phyloP scores from a whole-genome alignment of 2,888 invertebrate species.

The Alloplasta piceator region DNA sequence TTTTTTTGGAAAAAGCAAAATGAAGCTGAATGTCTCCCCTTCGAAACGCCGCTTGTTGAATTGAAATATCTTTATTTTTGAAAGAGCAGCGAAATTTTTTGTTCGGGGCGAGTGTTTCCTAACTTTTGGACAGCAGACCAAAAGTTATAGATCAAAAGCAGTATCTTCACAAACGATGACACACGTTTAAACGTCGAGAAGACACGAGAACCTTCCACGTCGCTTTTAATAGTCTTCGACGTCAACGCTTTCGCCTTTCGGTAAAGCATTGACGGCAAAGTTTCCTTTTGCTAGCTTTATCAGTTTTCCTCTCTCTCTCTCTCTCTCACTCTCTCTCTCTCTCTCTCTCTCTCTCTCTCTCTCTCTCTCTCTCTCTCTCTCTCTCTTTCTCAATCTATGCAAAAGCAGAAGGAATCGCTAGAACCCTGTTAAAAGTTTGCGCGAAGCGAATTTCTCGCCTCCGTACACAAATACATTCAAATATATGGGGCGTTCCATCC shows the following conservation, averaged over 20 bases:
- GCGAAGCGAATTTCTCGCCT: constrained; percentile 53
- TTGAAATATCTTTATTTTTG: no score
- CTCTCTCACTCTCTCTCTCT: background rate
- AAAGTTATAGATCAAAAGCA: no score
- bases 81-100: no score
- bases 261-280: constrained; percentile 44
- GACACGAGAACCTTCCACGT: constrained; percentile 1
- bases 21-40: no score
- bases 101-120: no score
- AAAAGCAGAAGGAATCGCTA: constrained; percentile 1
- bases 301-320: constrained; percentile 5
- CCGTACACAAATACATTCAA: constrained; percentile 4
- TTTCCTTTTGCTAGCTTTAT: constrained; percentile 26
- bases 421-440: constrained; percentile 43
- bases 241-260: constrained; percentile 7
- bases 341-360: background rate
- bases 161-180: no score
- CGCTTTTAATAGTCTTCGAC: constrained; percentile 52
- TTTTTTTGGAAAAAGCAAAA: no score
- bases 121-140: no score
- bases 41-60: no score
- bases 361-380: background rate
- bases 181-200: constrained; percentile 19
- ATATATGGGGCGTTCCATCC: no score
- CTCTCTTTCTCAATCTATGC: background rate